Percentiles rank a stretch among this genome's conserved stretches.
Conservation (phyloP, 2,797 vertebrate genomes). For the Oreortyx pictus region DNA sequence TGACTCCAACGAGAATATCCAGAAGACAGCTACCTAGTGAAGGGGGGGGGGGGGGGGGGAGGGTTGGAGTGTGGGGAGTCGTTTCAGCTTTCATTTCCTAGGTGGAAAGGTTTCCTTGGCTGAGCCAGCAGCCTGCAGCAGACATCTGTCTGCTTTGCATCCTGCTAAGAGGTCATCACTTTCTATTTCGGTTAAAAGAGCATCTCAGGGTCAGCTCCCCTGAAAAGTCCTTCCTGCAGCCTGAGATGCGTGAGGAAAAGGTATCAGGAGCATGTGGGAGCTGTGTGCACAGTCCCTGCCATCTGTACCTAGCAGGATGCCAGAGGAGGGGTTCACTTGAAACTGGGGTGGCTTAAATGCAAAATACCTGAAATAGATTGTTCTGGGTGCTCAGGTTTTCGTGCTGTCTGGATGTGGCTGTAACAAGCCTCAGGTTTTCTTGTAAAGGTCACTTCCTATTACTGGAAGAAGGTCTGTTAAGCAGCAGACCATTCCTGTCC, state of each 20-base stretch:
- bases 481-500: background rate
- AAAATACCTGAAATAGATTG: background rate
- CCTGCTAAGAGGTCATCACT: conserved; percentile 38
- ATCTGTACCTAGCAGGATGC: background rate
- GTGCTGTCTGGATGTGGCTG: fast-evolving
- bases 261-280: background rate
- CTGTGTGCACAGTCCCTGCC: background rate
- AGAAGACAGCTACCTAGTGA: conserved; percentile 5
- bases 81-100: conserved; percentile 55
- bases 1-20: conserved; percentile 4
- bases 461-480: background rate
- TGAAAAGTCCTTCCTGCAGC: background rate
- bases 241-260: background rate
- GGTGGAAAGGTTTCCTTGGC: conserved; percentile 51
- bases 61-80: background rate
- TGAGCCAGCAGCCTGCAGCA: conserved; percentile 52
- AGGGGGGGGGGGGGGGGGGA: background rate
- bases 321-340: background rate
- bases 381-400: background rate
- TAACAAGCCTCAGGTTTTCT: background rate
- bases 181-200: conserved; percentile 54
- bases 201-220: conserved; percentile 11
- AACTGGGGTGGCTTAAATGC: background rate
- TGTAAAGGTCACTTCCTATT: background rate
- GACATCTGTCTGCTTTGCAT: conserved; percentile 55